These are phyloP conservation scores for Clarias laeviceps DNA, from an alignment of 2,797 vertebrate species.

Conservation along the genomic window DNA sequence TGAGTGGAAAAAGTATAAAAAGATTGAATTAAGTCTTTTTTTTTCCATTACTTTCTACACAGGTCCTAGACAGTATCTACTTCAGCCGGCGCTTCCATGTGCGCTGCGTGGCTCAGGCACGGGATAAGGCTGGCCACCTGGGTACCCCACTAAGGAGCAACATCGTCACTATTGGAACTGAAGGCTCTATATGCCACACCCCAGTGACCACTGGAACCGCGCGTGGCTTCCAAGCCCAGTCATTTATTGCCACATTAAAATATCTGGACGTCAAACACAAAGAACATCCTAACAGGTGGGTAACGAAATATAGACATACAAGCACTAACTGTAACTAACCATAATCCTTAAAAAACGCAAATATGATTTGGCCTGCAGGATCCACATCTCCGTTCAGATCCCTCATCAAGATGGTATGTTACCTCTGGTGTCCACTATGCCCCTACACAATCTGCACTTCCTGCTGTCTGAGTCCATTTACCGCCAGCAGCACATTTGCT, in stretches of 20 bases:
- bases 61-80: constrained; percentile 98
- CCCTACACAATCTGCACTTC: constrained; percentile 95
- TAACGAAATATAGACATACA: neutral
- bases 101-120: constrained; percentile 93
- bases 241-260: constrained; percentile 93
- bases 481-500: constrained; percentile 95
- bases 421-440: constrained; percentile 94
- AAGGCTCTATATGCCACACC: constrained; percentile 94
- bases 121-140: constrained; percentile 87
- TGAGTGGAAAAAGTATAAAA: neutral
- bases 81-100: constrained; percentile 96
- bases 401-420: constrained; percentile 99
- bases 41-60: constrained; percentile 16
- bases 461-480: constrained; percentile 97
- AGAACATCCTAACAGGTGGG: constrained; percentile 94
- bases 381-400: constrained; percentile 98
- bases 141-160: constrained; percentile 94
- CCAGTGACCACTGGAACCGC: constrained; percentile 93
- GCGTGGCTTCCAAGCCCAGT: constrained; percentile 96
- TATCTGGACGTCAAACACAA: constrained; percentile 98
- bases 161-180: constrained; percentile 88
- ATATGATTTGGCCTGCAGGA: constrained; percentile 71
- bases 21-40: neutral
- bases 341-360: neutral
- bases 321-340: neutral